phyloP scores from a whole-genome alignment of 1,140 invertebrate species.

The Zophobas atratus region DNA sequence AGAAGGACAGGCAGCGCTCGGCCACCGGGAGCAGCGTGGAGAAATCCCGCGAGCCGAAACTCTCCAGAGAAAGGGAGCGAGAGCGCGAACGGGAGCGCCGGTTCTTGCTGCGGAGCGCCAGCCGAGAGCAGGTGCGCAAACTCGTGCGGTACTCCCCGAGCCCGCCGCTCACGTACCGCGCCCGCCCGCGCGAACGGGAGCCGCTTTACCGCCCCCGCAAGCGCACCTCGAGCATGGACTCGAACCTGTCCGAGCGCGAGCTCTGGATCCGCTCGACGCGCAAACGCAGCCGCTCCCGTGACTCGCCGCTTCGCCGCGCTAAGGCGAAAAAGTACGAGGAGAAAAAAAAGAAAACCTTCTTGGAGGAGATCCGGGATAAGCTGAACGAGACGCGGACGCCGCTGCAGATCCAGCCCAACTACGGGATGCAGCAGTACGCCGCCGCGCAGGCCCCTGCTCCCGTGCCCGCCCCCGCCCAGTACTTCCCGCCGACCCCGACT shows the following conservation, averaged over 20 bases:
- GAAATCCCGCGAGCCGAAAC: background rate
- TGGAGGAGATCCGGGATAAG: slow-evolving; percentile 63
- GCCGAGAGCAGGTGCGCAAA: slow-evolving; percentile 11
- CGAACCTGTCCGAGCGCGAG: slow-evolving; percentile 45
- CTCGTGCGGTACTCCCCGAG: slow-evolving; percentile 7
- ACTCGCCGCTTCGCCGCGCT: background rate
- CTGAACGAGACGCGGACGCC: slow-evolving; percentile 56
- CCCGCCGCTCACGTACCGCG: background rate
- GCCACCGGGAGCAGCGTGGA: background rate
- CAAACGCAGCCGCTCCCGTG: slow-evolving; percentile 18
- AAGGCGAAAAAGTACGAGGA: slow-evolving; percentile 45
- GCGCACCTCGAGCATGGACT: slow-evolving; percentile 36
- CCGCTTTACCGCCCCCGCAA: slow-evolving; percentile 36
- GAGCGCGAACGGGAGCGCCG: background rate
- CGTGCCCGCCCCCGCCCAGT: slow-evolving; percentile 23
- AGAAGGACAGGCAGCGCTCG: background rate
- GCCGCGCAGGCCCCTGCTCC: slow-evolving; percentile 16
- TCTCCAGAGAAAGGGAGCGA: background rate
- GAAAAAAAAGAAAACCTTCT: slow-evolving; percentile 59
- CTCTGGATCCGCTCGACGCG: slow-evolving; percentile 35
- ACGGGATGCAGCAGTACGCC: background rate
- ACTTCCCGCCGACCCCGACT: background rate
- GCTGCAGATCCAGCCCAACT: background rate
- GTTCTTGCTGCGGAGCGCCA: slow-evolving; percentile 3
- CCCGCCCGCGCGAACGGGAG: background rate